These are phyloP conservation scores for Sandelia bainsii DNA, from an alignment of 2,797 vertebrate genomes.

Conservation along the genomic window DNA sequence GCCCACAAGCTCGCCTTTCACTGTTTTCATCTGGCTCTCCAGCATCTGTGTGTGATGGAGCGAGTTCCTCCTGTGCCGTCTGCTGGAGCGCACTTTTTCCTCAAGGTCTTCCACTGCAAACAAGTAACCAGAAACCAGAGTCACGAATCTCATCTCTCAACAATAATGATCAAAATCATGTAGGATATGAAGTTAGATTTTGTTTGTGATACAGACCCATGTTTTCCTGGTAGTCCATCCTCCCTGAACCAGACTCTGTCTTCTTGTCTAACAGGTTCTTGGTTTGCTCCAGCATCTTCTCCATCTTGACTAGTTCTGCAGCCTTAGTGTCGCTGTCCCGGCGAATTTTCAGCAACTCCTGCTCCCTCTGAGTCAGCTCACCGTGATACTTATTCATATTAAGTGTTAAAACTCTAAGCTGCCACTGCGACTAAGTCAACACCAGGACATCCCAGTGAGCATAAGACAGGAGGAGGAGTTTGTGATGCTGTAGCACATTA, in stretches of 20 bases:
- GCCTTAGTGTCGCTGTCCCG: constrained; percentile 88
- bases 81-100: constrained; percentile 89
- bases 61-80: constrained; percentile 86
- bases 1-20: constrained; percentile 87
- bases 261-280: constrained; percentile 89
- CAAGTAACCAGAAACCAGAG: background rate
- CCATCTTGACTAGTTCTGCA: constrained; percentile 87
- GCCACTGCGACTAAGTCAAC: background rate
- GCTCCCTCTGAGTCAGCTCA: constrained; percentile 85
- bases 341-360: constrained; percentile 84
- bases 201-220: constrained; percentile 77
- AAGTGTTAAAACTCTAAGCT: constrained; percentile 70
- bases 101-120: constrained; percentile 89
- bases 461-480: constrained; percentile 11
- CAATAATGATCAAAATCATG: background rate
- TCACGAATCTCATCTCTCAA: background rate
- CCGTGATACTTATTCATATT: constrained; percentile 85
- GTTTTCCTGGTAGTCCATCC: constrained; percentile 70
- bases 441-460: constrained; percentile 1
- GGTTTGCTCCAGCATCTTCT: constrained; percentile 89
- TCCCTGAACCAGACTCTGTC: constrained; percentile 78
- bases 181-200: background rate
- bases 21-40: constrained; percentile 90
- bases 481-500: constrained; percentile 25
- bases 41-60: constrained; percentile 89